Percentiles rank a stretch among this genome's conserved stretches.
Conservation (phyloP, 92 coral and sea anemone species). For the Epizoanthus illoricatus region DNA sequence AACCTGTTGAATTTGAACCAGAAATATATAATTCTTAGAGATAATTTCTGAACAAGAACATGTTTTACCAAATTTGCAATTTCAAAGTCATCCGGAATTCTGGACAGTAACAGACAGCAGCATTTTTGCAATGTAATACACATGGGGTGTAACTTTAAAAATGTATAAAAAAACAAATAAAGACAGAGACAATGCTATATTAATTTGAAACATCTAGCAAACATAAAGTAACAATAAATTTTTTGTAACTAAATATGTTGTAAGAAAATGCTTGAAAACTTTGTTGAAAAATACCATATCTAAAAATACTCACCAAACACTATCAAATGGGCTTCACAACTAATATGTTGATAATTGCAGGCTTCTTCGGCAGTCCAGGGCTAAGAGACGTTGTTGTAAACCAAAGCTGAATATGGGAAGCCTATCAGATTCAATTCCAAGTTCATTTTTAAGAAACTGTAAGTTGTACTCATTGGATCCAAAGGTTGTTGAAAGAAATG, state of each 20-base stretch:
- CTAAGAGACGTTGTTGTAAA: not conserved
- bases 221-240: not conserved
- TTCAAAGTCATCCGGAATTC: not conserved
- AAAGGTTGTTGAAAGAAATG: not conserved
- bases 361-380: conserved; percentile 3
- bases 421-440: conserved; percentile 30
- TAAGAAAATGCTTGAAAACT: not conserved
- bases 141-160: conserved; percentile 6
- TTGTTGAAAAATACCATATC: conserved; percentile 10
- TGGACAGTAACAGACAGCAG: not conserved
- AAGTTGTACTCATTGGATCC: conserved; percentile 18
- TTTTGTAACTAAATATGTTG: conserved; percentile 6
- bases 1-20: too few relatives aligned
- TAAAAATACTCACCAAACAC: conserved; percentile 20
- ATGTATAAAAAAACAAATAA: not conserved
- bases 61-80: too few relatives aligned
- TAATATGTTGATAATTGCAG: conserved; percentile 9
- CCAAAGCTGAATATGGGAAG: conserved; percentile 1
- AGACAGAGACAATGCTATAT: not conserved
- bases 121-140: not conserved
- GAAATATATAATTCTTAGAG: too few relatives aligned
- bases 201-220: not conserved
- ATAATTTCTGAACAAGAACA: too few relatives aligned
- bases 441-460: conserved; percentile 16
- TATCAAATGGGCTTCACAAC: not conserved